A percentile compares a stretch with the other conserved stretches of the same genome.
phyloP scores from a whole-genome alignment of 2,797 vertebrate genomes.

The Arnoldichthys spilopterus region DNA sequence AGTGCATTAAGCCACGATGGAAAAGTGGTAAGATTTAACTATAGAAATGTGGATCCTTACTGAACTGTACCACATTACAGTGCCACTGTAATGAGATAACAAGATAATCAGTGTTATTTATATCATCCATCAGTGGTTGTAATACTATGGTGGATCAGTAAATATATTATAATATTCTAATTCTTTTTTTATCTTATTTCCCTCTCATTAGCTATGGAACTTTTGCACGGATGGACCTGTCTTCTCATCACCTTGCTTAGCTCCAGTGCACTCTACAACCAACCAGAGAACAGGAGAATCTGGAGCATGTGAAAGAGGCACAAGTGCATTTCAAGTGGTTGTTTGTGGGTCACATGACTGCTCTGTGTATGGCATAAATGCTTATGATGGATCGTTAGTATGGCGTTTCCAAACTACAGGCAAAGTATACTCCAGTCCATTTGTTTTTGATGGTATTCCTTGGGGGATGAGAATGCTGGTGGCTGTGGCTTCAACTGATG shows the following conservation, averaged over 20 bases:
- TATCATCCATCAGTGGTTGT: too few relatives aligned
- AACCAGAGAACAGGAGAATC: neutral
- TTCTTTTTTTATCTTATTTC: conserved; percentile 4
- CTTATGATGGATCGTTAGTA: conserved; percentile 76
- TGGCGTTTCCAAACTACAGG: conserved; percentile 89
- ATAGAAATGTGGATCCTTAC: neutral
- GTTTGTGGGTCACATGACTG: conserved; percentile 93
- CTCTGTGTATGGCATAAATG: conserved; percentile 85
- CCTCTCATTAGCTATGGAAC: conserved; percentile 85
- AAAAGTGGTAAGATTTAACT: conserved; percentile 79
- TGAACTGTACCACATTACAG: too few relatives aligned
- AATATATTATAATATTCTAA: neutral
- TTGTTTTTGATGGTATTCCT: conserved; percentile 72
- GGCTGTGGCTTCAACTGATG: conserved; percentile 88
- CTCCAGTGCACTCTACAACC: conserved; percentile 61
- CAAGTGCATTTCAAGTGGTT: conserved; percentile 58
- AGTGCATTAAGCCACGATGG: conserved; percentile 83
- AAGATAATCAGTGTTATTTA: too few relatives aligned
- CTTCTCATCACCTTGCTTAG: conserved; percentile 91
- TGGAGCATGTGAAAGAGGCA: neutral
- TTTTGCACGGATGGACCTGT: conserved; percentile 85
- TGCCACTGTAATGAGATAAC: too few relatives aligned
- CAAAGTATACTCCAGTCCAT: conserved; percentile 89
- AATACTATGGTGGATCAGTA: too few relatives aligned
- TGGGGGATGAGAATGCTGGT: conserved; percentile 72